These are phyloP conservation scores for Benthosema pterotum DNA, from an alignment of 2,797 vertebrate species.

Conservation along the genomic window DNA sequence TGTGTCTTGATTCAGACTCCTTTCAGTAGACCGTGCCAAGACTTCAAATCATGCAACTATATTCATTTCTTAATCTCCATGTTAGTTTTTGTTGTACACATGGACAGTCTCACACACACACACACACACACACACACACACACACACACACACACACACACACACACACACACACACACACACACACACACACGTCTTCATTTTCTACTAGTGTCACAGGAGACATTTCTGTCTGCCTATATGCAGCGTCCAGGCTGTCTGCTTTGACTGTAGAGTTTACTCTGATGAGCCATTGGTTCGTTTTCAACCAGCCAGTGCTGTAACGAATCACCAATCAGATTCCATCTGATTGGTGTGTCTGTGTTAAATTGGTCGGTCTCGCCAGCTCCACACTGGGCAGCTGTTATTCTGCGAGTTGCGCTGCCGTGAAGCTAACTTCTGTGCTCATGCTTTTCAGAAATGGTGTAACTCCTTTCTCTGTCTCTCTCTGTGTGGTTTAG, in stretches of 20 bases:
- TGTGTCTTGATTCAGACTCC: constrained; percentile 12
- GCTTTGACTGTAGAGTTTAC: constrained; percentile 56
- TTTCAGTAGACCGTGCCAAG: constrained; percentile 37
- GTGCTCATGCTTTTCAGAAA: constrained; percentile 32
- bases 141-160: no score
- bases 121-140: no score
- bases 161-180: no score
- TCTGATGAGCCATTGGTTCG: constrained; percentile 51
- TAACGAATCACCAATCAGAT: no score
- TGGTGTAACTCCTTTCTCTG: constrained; percentile 25
- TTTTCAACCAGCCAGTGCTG: constrained; percentile 34
- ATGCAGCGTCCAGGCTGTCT: constrained; percentile 37
- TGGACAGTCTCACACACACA: no score
- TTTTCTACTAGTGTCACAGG: constrained; percentile 40
- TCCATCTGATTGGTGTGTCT: constrained; percentile 46
- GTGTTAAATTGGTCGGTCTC: constrained; percentile 56
- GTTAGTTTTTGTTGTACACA: constrained; percentile 18
- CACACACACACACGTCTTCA: constrained; percentile 34
- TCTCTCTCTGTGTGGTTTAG: constrained; percentile 15
- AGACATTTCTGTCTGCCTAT: constrained; percentile 45
- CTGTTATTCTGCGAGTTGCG: constrained; percentile 26
- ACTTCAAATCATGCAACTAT: no score
- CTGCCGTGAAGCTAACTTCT: no score
- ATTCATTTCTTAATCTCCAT: no score
- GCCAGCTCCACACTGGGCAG: constrained; percentile 26